phyloP scores from a whole-genome alignment of 2,888 invertebrate genomes.

The Vandiemenella viatica region DNA sequence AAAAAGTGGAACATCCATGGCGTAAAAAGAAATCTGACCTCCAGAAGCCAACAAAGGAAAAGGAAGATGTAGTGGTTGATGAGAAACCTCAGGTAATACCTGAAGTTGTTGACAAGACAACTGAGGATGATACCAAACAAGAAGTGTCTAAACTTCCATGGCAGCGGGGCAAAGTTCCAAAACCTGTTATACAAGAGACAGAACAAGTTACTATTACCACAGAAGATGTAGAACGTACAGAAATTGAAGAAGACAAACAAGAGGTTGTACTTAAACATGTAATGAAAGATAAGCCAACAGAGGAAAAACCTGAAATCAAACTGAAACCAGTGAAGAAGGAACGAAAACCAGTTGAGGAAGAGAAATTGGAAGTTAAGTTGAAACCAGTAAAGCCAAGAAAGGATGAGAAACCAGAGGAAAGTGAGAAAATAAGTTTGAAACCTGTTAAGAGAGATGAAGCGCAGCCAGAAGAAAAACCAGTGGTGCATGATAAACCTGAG shows the following conservation, averaged over 20 bases:
- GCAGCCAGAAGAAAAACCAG: conserved; percentile 12
- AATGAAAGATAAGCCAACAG: conserved; percentile 22
- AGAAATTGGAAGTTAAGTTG: conserved; percentile 18
- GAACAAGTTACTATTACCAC: neutral
- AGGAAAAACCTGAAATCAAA: conserved; percentile 17
- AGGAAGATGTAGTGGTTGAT: neutral
- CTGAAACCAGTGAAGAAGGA: conserved; percentile 14
- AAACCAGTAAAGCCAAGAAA: too few species aligned
- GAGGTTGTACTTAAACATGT: conserved; percentile 30
- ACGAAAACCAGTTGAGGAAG: conserved; percentile 20
- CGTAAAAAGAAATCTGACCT: too few species aligned
- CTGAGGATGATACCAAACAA: too few species aligned
- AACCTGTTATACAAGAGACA: conserved; percentile 1
- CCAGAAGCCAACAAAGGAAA: neutral
- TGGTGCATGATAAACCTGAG: conserved; percentile 5
- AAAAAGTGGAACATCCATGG: too few species aligned
- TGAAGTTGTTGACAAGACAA: neutral
- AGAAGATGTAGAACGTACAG: too few species aligned
- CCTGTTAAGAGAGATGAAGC: too few species aligned
- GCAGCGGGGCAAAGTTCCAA: conserved; percentile 3
- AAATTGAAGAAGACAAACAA: neutral
- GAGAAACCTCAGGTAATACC: neutral
- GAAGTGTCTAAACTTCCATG: too few species aligned
- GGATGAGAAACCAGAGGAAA: too few species aligned
- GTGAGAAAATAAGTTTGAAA: too few species aligned